These are phyloP conservation scores for Pheosia tremula DNA, from an alignment of 2,888 invertebrate species.

Conservation along the genomic window DNA sequence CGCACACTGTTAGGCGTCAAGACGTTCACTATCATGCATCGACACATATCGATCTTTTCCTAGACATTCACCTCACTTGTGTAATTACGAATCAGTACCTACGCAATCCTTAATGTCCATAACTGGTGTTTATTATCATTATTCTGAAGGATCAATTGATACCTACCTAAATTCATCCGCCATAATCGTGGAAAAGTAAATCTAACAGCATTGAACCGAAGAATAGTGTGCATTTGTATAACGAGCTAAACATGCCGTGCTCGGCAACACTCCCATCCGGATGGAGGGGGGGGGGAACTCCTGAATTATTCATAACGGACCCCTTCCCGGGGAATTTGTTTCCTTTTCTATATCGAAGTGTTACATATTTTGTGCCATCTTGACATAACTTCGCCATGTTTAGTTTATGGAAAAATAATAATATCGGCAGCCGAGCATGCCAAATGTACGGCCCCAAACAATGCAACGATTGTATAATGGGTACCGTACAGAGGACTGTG, in stretches of 20 bases:
- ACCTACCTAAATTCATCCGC: neutral
- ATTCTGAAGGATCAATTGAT: too few relatives aligned
- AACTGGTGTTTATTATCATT: too few relatives aligned
- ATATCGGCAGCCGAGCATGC: too few relatives aligned
- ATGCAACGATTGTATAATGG: too few relatives aligned
- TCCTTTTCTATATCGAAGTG: constrained; percentile 3
- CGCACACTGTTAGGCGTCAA: too few relatives aligned
- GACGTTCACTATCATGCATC: too few relatives aligned
- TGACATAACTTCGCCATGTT: neutral
- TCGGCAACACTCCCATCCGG: neutral
- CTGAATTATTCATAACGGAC: constrained; percentile 5
- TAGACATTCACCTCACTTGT: too few relatives aligned
- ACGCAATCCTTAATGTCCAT: too few relatives aligned
- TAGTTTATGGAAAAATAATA: neutral
- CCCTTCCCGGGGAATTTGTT: constrained; percentile 4
- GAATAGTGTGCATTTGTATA: neutral
- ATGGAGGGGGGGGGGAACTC: neutral
- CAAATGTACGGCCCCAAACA: too few relatives aligned
- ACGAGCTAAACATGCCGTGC: neutral
- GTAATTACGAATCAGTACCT: too few relatives aligned
- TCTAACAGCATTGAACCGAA: neutral
- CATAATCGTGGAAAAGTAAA: neutral
- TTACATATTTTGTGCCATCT: constrained; percentile 14
- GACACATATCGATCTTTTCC: too few relatives aligned
- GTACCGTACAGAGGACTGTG: too few relatives aligned